Evolutionary conservation across 2,888 invertebrate genomes (phyloP).

Genomic region (Tipula lateralis): DNA sequence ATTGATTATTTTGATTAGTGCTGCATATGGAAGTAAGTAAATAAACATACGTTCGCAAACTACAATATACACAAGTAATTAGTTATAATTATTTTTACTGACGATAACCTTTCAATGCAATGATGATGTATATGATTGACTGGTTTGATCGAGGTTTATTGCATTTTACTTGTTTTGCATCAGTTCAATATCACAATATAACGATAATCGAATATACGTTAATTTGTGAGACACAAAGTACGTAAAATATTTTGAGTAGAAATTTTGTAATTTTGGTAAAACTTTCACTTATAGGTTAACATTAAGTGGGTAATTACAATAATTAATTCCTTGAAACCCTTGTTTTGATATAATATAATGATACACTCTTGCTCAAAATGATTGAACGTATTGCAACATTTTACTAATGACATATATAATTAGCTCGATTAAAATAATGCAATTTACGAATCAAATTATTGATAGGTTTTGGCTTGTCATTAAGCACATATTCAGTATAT

Average conservation of each 20-base stretch:
- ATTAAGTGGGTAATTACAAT: neutral
- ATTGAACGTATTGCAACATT: neutral
- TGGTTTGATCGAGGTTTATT: neutral
- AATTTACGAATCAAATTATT: neutral
- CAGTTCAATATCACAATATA: constrained; percentile 3
- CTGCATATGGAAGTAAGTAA: neutral
- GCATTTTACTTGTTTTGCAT: neutral
- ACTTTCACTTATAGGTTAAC: neutral
- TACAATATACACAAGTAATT: neutral
- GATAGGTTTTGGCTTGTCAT: neutral
- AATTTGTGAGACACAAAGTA: neutral
- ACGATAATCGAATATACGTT: neutral
- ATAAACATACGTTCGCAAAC: neutral
- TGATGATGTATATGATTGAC: neutral
- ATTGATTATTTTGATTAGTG: neutral
- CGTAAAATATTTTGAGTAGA: neutral
- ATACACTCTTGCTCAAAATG: neutral
- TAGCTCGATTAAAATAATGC: neutral
- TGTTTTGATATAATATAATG: neutral
- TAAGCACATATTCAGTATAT: neutral
- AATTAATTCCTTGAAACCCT: constrained; percentile 8
- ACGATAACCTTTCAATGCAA: neutral
- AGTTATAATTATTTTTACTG: constrained; percentile 19
- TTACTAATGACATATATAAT: neutral
- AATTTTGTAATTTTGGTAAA: neutral